These are phyloP conservation scores for Erinaceus europaeus DNA, from an alignment of 2,113 vertebrate species.

Conservation along the genomic window DNA sequence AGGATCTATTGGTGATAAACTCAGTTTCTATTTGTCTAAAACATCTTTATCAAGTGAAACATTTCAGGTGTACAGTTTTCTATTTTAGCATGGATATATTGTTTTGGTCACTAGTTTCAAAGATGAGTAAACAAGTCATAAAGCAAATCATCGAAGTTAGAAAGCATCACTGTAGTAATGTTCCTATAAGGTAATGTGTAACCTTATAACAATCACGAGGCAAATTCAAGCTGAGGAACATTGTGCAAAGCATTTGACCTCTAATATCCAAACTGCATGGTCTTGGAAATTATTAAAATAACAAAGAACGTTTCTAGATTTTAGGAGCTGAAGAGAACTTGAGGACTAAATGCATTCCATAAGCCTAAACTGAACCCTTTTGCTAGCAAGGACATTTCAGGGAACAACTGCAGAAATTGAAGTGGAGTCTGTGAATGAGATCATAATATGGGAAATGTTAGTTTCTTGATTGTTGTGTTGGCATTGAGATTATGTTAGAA, in stretches of 20 bases:
- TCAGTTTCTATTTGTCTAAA: not conserved
- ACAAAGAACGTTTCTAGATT: not conserved
- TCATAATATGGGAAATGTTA: slow-evolving; percentile 10
- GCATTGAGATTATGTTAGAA: not conserved
- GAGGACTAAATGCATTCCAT: not conserved
- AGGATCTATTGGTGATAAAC: not conserved
- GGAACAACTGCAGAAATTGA: not conserved
- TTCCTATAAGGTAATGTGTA: not conserved
- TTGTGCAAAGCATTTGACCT: slow-evolving; percentile 3
- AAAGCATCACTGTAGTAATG: not conserved
- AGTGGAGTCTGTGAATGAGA: not conserved
- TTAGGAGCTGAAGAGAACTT: not conserved
- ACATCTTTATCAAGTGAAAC: not conserved
- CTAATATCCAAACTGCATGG: not conserved
- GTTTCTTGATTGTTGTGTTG: slow-evolving; percentile 7
- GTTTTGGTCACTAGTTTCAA: too few relatives aligned
- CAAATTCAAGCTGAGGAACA: not conserved
- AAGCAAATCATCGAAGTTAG: not conserved
- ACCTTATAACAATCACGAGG: not conserved
- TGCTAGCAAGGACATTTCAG: not conserved
- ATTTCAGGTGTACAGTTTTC: not conserved
- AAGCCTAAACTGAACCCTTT: not conserved
- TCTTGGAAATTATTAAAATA: not conserved
- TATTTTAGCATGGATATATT: not conserved
- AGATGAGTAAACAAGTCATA: too few relatives aligned